These are phyloP conservation scores for Rhimphoctona megacephalus DNA, from an alignment of 2,888 invertebrate species.

Conservation along the genomic window DNA sequence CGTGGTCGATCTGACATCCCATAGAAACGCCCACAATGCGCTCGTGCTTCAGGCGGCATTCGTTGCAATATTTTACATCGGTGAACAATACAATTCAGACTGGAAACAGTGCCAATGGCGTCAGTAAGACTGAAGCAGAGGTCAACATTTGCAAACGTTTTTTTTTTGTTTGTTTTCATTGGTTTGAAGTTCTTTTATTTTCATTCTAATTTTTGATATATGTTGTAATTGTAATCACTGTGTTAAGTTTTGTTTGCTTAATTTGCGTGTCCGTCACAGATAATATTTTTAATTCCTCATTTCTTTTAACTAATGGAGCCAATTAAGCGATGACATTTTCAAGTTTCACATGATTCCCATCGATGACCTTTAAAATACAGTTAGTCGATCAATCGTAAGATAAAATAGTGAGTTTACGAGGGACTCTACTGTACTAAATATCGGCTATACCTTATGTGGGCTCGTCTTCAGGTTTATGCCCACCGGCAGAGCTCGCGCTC, in stretches of 20 bases:
- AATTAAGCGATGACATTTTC: not conserved
- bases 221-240: not conserved
- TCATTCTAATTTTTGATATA: not conserved
- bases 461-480: conserved; percentile 63
- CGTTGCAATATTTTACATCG: conserved; percentile 31
- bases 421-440: conserved; percentile 4
- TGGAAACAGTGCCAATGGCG: conserved; percentile 29
- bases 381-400: not conserved
- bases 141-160: not conserved
- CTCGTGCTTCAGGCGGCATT: conserved; percentile 55
- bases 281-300: not conserved
- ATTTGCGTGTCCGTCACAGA: not conserved
- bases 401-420: not conserved
- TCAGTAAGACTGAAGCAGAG: conserved; percentile 6
- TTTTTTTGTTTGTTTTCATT: not conserved
- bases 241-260: not conserved
- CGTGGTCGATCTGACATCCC: conserved; percentile 79
- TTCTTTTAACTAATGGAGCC: not conserved
- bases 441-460: not conserved
- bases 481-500: conserved; percentile 72
- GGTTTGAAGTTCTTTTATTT: not conserved
- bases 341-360: not conserved
- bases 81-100: conserved; percentile 32
- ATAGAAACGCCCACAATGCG: conserved; percentile 79
- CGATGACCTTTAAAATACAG: not conserved